Evolutionary conservation across 2,113 vertebrate genomes (phyloP).

Genomic region (Nothobranchius kuhntae): DNA sequence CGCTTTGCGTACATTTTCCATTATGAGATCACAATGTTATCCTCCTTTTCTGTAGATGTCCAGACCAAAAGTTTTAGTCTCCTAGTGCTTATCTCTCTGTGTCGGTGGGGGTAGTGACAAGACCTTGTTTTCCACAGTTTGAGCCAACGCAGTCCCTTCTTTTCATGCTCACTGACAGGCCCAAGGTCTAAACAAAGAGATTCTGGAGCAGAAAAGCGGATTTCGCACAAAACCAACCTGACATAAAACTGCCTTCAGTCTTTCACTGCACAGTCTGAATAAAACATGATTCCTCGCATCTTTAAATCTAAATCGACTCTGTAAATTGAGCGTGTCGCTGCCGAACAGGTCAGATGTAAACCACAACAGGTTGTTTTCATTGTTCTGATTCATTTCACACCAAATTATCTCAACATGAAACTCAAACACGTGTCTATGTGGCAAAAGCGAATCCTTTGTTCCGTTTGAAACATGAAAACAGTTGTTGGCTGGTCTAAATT

Average conservation of each 20-base stretch:
- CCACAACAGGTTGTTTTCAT: background rate
- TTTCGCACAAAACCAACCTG: slow-evolving; percentile 17
- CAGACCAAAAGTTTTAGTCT: slow-evolving; percentile 47
- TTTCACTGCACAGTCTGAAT: slow-evolving; percentile 20
- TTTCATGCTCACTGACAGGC: slow-evolving; percentile 45
- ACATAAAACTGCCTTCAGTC: slow-evolving; percentile 35
- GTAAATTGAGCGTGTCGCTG: background rate
- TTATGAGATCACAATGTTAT: slow-evolving; percentile 55
- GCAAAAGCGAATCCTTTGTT: too few relatives aligned
- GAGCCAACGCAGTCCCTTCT: slow-evolving; percentile 44
- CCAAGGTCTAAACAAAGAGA: slow-evolving; percentile 50
- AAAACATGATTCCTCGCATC: slow-evolving; percentile 25
- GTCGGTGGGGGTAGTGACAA: slow-evolving; percentile 27
- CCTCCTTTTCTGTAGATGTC: slow-evolving; percentile 5
- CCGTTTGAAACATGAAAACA: too few relatives aligned
- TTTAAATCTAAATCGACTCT: slow-evolving; percentile 6
- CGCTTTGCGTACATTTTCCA: slow-evolving; percentile 50
- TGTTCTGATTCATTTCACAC: slow-evolving; percentile 14
- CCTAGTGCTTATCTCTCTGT: slow-evolving; percentile 53
- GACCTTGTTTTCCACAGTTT: slow-evolving; percentile 63
- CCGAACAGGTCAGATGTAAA: background rate
- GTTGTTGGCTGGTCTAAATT: too few relatives aligned
- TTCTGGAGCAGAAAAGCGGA: slow-evolving; percentile 12
- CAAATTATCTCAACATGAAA: too few relatives aligned
- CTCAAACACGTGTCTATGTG: too few relatives aligned